Percentiles rank a stretch among this genome's conserved stretches.
phyloP scores from a whole-genome alignment of 1,140 invertebrate genomes.

The Orussus abietinus region DNA sequence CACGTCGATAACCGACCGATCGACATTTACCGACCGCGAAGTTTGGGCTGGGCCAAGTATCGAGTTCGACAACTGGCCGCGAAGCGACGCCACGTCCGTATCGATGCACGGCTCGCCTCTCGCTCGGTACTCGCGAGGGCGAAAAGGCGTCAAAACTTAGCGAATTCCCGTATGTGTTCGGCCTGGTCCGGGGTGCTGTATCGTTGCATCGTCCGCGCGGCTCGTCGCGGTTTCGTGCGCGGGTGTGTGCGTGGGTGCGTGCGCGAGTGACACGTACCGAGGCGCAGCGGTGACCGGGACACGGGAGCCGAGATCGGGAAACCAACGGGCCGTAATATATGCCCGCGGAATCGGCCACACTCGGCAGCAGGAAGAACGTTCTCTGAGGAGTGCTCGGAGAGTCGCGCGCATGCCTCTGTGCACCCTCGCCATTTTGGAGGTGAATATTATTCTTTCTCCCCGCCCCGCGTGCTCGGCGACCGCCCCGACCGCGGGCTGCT shows the following conservation, averaged over 20 bases:
- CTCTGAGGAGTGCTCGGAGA: slow-evolving; percentile 25
- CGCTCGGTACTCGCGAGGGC: slow-evolving; percentile 4
- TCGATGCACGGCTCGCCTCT: slow-evolving; percentile 4
- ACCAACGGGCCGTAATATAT: slow-evolving; percentile 27
- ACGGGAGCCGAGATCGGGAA: slow-evolving; percentile 12
- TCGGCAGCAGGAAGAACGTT: slow-evolving; percentile 25
- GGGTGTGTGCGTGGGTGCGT: slow-evolving; percentile 26
- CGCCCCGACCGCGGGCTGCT: too few relatives aligned
- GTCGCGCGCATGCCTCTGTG: slow-evolving; percentile 41
- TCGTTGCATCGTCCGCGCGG: slow-evolving; percentile 19
- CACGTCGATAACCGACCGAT: too few relatives aligned
- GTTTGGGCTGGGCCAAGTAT: slow-evolving; percentile 1
- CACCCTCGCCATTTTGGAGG: slow-evolving; percentile 50
- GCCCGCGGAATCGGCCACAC: slow-evolving; percentile 25
- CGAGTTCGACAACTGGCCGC: not conserved
- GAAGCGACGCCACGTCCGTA: slow-evolving; percentile 3
- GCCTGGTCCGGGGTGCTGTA: slow-evolving; percentile 18
- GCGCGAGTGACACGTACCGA: slow-evolving; percentile 34
- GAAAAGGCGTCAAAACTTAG: slow-evolving; percentile 26
- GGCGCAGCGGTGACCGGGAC: not conserved
- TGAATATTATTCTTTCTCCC: slow-evolving; percentile 41
- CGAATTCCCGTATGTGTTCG: slow-evolving; percentile 23
- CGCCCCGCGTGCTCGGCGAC: too few relatives aligned
- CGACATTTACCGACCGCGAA: too few relatives aligned
- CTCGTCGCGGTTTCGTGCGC: slow-evolving; percentile 20